Base-by-base conservation (phyloP, 35 echinoderm and acorn worm genomes). In the Apostichopus parvimensis region DNA sequence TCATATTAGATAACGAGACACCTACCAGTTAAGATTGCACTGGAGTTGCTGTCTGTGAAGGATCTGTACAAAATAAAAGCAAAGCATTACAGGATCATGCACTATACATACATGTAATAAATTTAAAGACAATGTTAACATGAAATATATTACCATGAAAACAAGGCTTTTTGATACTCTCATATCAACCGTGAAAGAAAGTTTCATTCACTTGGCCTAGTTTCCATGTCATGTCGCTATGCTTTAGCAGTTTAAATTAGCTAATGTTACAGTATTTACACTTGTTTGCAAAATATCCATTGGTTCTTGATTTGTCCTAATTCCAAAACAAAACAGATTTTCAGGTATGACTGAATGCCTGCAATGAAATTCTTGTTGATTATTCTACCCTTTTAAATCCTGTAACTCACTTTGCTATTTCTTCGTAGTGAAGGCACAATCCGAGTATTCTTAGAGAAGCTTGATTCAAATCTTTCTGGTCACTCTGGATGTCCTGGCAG, bases 361-460 rank as follows among this genome's bases (percentile, higher is more conserved):
- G n/a, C n/a, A n/a, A n/a, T n/a, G n/a, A 45, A 45, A 45, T 45
- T 45, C 34, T 45, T 45, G 34, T 45, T 45, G 2, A 45, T 45
- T 45, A 45, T 45, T 45, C 34, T 45, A 45, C 34, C 34, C 34
- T 45, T 45, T 45, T 45, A 45, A 45, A 45, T 45, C 34, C 9
- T 18, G 18, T 8, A 3, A 75, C 77, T 93, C 75, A 98, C 94
- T 86, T 92, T 80, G 94, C 90, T 12, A 95, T 95, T 7, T 96
- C 95, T 12, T 90, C 71, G 15, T 94, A 95, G 80, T 96, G 88
- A 1, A 99, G 72, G 89, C 97, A 99, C 56, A 99, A 93, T 23
- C 97, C 97, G 22, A 99, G 90, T 23, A 93, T 91, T 73, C 92
- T 81, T 53, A 99, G 73, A 15, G 95, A 91, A 93, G 95, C 93